A percentile compares a stretch with the other conserved stretches of the same genome.
Evolutionary conservation across 2,113 vertebrate genomes (phyloP).

Genomic region (Hyperopisus bebe): DNA sequence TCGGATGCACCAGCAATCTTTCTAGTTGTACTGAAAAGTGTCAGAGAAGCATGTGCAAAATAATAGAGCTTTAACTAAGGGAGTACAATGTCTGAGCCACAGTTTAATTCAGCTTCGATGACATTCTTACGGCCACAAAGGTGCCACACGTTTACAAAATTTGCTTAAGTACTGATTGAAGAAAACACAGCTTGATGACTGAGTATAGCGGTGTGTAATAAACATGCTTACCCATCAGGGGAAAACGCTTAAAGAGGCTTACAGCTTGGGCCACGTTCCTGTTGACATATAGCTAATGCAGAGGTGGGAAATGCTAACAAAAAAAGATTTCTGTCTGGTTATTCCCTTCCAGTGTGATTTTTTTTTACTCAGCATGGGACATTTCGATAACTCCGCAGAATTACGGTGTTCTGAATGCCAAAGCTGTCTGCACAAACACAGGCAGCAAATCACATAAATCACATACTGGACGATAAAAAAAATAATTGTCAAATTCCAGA

Average conservation of each 20-base stretch:
- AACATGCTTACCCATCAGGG: not conserved
- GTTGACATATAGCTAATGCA: conserved; percentile 3
- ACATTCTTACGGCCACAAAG: not conserved
- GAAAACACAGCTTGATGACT: not conserved
- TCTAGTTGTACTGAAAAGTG: not conserved
- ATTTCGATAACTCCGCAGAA: not conserved
- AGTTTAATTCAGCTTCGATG: not conserved
- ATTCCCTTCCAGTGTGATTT: not conserved
- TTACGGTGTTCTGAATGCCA: not conserved
- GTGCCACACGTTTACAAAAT: not conserved
- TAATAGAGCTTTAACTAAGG: not conserved
- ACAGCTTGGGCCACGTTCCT: not conserved
- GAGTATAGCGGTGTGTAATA: not conserved
- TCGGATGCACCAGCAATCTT: not conserved
- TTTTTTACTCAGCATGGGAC: not conserved
- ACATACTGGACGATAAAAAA: not conserved
- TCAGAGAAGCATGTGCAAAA: conserved; percentile 5
- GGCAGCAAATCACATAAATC: not conserved
- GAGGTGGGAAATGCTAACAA: not conserved
- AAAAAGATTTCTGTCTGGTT: not conserved
- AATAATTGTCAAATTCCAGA: not conserved
- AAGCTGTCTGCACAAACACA: not conserved
- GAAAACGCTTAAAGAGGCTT: not conserved
- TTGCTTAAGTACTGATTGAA: not conserved
- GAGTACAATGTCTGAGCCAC: not conserved